Conservation (phyloP, 2,797 vertebrate species). For the Glossophaga mutica region DNA sequence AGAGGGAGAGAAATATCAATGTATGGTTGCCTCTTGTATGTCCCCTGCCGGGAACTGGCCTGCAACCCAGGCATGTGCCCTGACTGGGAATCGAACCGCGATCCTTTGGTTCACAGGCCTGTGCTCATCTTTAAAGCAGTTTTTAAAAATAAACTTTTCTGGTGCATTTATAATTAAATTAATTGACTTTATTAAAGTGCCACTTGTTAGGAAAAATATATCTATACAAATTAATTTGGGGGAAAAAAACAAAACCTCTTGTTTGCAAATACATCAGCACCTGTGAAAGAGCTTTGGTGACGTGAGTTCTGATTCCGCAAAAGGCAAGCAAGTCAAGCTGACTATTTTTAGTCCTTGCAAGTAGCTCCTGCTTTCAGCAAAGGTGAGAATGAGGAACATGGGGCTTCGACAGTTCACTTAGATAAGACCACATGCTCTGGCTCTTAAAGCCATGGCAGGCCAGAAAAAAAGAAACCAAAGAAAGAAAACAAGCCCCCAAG, state of each 20-base stretch:
- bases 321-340: neutral
- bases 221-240: neutral
- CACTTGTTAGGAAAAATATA: neutral
- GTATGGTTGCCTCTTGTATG: too few relatives aligned
- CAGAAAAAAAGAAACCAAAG: neutral
- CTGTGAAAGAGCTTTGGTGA: neutral
- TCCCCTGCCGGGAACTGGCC: too few relatives aligned
- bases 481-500: neutral
- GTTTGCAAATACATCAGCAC: neutral
- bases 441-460: neutral
- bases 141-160: constrained; percentile 8
- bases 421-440: neutral
- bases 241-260: neutral
- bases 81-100: too few relatives aligned
- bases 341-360: neutral
- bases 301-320: neutral
- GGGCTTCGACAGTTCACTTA: neutral
- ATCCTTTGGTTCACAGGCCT: too few relatives aligned
- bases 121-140: neutral
- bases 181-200: neutral
- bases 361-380: neutral
- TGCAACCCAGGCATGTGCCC: too few relatives aligned
- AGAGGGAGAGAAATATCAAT: too few relatives aligned
- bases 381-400: neutral
- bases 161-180: neutral